These are phyloP conservation scores for Steinernema feltiae DNA, from an alignment of 1,140 invertebrate species.

Conservation along the genomic window DNA sequence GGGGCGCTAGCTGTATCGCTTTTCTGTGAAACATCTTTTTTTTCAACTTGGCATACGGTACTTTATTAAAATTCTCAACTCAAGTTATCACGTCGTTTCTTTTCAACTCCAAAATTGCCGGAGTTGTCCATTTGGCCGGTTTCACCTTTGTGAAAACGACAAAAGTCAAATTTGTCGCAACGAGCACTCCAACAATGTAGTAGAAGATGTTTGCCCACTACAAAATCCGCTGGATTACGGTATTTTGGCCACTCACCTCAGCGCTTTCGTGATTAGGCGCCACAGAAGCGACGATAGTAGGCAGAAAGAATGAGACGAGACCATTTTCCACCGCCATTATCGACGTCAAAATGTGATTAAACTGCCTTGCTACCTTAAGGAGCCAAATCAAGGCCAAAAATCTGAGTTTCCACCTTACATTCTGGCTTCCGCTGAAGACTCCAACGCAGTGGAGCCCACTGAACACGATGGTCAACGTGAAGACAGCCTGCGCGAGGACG, in stretches of 20 bases:
- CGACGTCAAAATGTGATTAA: not conserved
- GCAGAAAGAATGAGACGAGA: not conserved
- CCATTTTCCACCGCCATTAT: not conserved
- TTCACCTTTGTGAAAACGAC: not conserved
- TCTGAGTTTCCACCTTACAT: not conserved
- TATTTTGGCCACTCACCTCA: not conserved
- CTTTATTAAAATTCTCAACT: not conserved
- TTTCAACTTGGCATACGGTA: no score
- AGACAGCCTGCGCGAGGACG: not conserved
- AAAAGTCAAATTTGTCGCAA: not conserved
- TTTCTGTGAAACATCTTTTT: no score
- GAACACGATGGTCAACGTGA: constrained; percentile 2
- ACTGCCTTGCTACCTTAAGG: not conserved
- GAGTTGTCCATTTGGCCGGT: not conserved
- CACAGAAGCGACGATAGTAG: not conserved
- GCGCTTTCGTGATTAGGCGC: not conserved
- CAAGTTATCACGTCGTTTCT: not conserved
- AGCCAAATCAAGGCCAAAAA: not conserved
- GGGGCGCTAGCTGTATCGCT: no score
- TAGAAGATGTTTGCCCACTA: not conserved
- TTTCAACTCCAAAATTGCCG: not conserved
- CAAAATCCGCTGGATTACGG: not conserved
- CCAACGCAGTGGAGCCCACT: constrained; percentile 1
- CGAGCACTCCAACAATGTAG: not conserved
- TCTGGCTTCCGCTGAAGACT: not conserved